These are phyloP conservation scores for Brachionus sp. DNA, from an alignment of 1,140 invertebrate species.

Conservation along the genomic window DNA sequence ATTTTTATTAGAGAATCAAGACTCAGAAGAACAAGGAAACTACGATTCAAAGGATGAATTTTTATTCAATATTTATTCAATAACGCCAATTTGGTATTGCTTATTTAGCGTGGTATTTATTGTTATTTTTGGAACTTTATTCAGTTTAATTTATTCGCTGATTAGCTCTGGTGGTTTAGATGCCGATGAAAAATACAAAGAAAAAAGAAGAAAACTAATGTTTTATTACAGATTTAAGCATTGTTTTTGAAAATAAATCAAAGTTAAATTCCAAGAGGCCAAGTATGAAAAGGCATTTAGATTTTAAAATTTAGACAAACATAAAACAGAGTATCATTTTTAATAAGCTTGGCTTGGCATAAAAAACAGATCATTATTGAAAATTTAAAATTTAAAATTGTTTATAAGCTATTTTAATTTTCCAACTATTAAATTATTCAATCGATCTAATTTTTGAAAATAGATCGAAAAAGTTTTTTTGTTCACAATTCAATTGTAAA, in stretches of 20 bases:
- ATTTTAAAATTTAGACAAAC: not conserved
- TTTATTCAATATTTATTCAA: not conserved
- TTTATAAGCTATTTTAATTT: not conserved
- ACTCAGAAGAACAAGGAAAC: not conserved
- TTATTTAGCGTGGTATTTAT: conserved; percentile 19
- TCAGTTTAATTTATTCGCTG: conserved; percentile 25
- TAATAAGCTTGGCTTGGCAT: not conserved
- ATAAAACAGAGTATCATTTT: not conserved
- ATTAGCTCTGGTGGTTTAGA: not conserved
- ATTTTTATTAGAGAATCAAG: not conserved
- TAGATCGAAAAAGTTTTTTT: not conserved
- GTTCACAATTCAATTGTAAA: not conserved
- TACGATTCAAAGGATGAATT: not conserved
- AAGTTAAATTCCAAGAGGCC: not conserved
- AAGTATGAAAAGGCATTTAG: not conserved
- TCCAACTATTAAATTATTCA: not conserved
- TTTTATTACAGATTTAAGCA: conserved; percentile 26
- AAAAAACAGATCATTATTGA: not conserved
- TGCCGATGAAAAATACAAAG: not conserved
- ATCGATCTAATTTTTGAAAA: not conserved
- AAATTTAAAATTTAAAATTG: not conserved
- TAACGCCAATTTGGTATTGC: conserved; percentile 33
- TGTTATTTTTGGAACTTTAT: not conserved
- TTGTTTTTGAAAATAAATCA: not conserved
- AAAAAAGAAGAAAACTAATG: conserved; percentile 13